These are phyloP conservation scores for Rhinophrynus dorsalis DNA, from an alignment of 2,797 vertebrate genomes.

Conservation along the genomic window DNA sequence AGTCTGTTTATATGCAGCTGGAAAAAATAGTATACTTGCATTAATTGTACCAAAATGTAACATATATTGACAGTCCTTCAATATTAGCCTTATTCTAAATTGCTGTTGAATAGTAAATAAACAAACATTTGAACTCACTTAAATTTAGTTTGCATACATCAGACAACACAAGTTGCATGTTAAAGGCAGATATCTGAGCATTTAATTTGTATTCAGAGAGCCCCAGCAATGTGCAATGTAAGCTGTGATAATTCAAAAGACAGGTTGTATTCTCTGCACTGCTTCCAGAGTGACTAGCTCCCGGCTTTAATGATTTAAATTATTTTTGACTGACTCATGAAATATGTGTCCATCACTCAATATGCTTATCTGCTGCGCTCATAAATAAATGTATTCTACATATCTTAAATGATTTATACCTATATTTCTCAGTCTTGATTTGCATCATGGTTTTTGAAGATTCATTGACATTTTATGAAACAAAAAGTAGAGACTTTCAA, in stretches of 20 bases:
- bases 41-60: constrained; percentile 33
- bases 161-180: constrained; percentile 31
- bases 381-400: constrained; percentile 50
- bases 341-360: constrained; percentile 45
- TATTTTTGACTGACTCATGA: constrained; percentile 49
- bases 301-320: constrained; percentile 49
- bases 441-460: constrained; percentile 33
- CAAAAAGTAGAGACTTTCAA: constrained; percentile 30
- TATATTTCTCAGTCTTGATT: constrained; percentile 39
- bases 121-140: constrained; percentile 26
- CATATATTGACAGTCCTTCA: constrained; percentile 21
- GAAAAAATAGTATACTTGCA: constrained; percentile 13
- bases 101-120: constrained; percentile 34
- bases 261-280: constrained; percentile 36
- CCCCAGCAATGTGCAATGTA: constrained; percentile 27
- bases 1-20: neutral
- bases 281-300: constrained; percentile 43
- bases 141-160: constrained; percentile 28
- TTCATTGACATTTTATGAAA: constrained; percentile 34
- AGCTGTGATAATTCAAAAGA: constrained; percentile 42
- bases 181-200: constrained; percentile 29
- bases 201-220: constrained; percentile 37
- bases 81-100: constrained; percentile 35
- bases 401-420: constrained; percentile 49
- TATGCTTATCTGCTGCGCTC: constrained; percentile 34